Base-by-base conservation (phyloP, 2,888 invertebrate genomes). In the Chalcis sispes region DNA sequence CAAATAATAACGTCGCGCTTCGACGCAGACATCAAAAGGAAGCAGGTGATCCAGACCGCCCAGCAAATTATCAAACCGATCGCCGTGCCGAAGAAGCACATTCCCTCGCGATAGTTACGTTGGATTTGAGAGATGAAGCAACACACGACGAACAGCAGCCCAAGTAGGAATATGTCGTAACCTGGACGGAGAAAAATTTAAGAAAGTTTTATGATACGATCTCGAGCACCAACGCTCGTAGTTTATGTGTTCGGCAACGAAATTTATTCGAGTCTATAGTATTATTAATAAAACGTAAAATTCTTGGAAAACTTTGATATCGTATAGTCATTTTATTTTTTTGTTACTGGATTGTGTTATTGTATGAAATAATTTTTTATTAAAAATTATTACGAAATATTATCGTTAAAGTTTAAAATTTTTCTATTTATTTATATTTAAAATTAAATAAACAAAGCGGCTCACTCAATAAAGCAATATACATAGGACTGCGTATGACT, bases 31-130 rank as follows among this genome's bases (percentile, higher is more conserved):
- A 92, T 91, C 54, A 91, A 83, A 0, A 90, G 89, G 67, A 92
- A 90, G 91, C 93, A 94, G 7, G 91, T 90, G 0, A 90, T 83
- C 94, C 94, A 94, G 27, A 91, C 89, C 2, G 85, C 81, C 88
- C 88, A 88, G 13, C 81, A 80, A 18, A 85, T 74, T 4, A 90
- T 80, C 1, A 91, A 85, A 27, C 91, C 90, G 23, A 92, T 85
- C 20, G 91, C 86, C 0, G 92, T 90, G 0, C 91, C 91, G 46
- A 93, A 86, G 77, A 88, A 87, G 50, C 85, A 89, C 62, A 88
- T 87, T 0, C 94, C 94, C 84, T 94, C 94, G 10, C 91, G 90
- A 83, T 94, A 94, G 85, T 94, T 94, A 32, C 94, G 89, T 80
- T 92, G 92, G 0, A 93, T 91, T 69, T 91, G 91, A 73, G 91